phyloP scores from a whole-genome alignment of 2,797 vertebrate genomes.

The Caiman crocodilus region DNA sequence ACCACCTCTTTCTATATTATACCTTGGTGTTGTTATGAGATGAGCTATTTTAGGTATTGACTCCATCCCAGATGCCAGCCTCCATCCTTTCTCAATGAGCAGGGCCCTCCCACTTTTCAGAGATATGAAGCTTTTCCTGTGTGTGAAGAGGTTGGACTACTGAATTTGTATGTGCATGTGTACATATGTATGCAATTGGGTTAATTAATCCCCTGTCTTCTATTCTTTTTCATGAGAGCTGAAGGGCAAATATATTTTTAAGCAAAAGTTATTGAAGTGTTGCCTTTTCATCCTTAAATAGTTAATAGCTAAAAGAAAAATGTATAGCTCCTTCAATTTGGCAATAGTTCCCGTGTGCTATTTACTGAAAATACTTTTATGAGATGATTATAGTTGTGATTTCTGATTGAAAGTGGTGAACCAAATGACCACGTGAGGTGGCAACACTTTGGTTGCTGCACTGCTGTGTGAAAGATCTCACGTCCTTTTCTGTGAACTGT shows the following conservation, averaged over 20 bases:
- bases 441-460: background rate
- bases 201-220: background rate
- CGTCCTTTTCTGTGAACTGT: fast-evolving
- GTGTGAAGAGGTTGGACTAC: background rate
- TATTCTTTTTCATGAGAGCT: background rate
- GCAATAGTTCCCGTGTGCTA: fast-evolving
- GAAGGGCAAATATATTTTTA: background rate
- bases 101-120: fast-evolving
- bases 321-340: background rate
- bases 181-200: background rate
- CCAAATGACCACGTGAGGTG: background rate
- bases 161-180: background rate
- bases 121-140: background rate
- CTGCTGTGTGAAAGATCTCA: background rate
- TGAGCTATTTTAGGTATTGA: background rate
- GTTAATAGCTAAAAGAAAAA: fast-evolving
- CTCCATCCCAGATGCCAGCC: background rate
- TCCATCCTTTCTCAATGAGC: background rate
- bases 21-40: background rate
- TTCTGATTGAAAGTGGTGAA: background rate
- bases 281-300: background rate
- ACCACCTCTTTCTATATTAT: background rate
- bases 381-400: background rate
- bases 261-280: background rate
- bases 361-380: background rate